Evolutionary conservation across 2,888 invertebrate genomes (phyloP), one percentile per base, ranked within the genome.

Genomic region (Rotaria sp.): DNA sequence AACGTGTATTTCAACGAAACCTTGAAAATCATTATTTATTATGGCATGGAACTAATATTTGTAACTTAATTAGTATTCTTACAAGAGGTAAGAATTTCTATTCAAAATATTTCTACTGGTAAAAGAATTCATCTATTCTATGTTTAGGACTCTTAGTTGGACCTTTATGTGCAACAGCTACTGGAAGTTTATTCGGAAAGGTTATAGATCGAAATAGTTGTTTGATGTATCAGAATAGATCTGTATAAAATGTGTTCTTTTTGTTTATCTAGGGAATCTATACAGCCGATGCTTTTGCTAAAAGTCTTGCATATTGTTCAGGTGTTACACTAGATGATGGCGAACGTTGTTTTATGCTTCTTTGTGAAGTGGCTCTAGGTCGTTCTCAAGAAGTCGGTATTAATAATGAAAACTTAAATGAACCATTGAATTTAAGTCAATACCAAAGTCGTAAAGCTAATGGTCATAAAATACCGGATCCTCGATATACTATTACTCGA

Each of bases 1-100:
- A 89, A 52, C 85, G 88, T 38, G 87, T 89, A 57, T 87, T 88
- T 75, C 50, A 85, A 21, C 75, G 59, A 13, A 87, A 88, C 45
- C 85, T 90, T 50, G 88, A 89, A 45, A 90, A 90, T 88, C 90
- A 90, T 87, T 88, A 88, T 84, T 87, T 91, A 85, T 89, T 93
- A 75, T 93, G 92, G 92, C 93, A 93, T 89, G 93, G 93, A 87
- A 92, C 92, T 57, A 90, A 89, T 52, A 89, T 91, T 41, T 90
- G 90, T 30, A 93, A 93, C 88, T 88, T 93, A 67, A 89, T 93
- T 75, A 91, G 92, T 86, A 92, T 93, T 87, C 89, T 93, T 30
- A 89, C 89, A 75, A 88, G 90, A 57, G 93, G 93, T 26, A n/a
- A 35, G 38, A 7, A 57, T 57, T 57, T 57, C 8, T 2, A 24